Conservation (phyloP, 2,888 invertebrate genomes). For the Mythimna lalbum region DNA sequence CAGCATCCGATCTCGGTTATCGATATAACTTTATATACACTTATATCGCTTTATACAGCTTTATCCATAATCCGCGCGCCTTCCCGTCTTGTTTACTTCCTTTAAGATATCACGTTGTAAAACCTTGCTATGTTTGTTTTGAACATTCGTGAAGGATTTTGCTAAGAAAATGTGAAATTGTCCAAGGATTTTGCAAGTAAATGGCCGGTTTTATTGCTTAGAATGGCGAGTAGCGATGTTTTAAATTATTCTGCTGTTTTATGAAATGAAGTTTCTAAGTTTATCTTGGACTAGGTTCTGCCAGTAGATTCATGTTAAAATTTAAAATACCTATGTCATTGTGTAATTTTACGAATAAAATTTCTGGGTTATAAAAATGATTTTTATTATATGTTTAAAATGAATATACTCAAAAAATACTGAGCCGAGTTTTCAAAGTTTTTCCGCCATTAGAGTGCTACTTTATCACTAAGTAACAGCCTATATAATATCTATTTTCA, state of each 20-base stretch:
- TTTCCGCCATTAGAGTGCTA: too few relatives aligned
- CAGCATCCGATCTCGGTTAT: conserved; percentile 79
- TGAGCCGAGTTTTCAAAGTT: too few relatives aligned
- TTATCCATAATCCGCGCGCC: conserved; percentile 76
- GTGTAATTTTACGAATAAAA: too few relatives aligned
- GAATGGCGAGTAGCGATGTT: not conserved
- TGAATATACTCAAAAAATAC: too few relatives aligned
- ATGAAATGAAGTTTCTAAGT: not conserved
- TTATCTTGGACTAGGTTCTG: not conserved
- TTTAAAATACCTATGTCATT: too few relatives aligned
- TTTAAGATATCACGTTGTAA: conserved; percentile 70
- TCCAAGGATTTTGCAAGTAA: conserved; percentile 16
- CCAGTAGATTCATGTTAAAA: too few relatives aligned
- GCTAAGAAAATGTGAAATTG: conserved; percentile 32
- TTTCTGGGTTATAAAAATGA: too few relatives aligned
- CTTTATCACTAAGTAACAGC: too few relatives aligned
- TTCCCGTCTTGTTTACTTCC: conserved; percentile 75
- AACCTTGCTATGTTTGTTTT: conserved; percentile 62
- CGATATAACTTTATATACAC: conserved; percentile 75
- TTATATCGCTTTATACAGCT: conserved; percentile 68
- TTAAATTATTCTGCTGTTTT: not conserved
- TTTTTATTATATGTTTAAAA: too few relatives aligned
- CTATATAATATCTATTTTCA: too few relatives aligned
- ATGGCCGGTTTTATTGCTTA: conserved; percentile 1
- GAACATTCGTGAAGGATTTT: conserved; percentile 46